Evolutionary conservation across 1,140 invertebrate species (phyloP), one percentile per base, ranked within the genome.

Genomic region (Hylaeus anthracinus): DNA sequence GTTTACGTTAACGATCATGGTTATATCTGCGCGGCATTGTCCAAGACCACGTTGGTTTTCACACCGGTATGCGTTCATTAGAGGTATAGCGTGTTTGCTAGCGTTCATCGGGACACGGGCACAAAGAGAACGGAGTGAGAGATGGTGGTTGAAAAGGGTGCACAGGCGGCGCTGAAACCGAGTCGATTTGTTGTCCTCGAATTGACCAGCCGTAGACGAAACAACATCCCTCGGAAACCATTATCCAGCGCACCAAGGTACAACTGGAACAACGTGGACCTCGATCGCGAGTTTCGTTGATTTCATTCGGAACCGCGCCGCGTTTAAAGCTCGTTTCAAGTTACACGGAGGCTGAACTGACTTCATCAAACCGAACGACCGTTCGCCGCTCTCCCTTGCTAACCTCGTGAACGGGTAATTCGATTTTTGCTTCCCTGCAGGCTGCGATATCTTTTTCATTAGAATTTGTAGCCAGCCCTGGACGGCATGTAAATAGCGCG

Each of bases 231-330:
- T 86, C 83, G 67, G 69, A 82, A 73, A 72, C 83, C 81, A 86
- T 88, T 88, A 88, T 88, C 76, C 83, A 81, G 73, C 39, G 74
- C 78, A 63, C 85, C 79, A 79, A 80, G 74, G 81, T 61, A 77
- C 76, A 85, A 76, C 83, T 71, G 80, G 76, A 83, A 86, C 85
- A 74, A 51, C 72, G 58, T 5, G 43, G 12, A 4, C 77, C 77
- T 83, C 76, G 81, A 86, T 87, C 78, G 86, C 82, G 75, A 85
- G 80, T 88, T 82, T 86, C 84, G 85, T 82, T 85, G 84, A 86
- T 87, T 85, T 88, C 84, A 82, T 87, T 85, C 82, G 76, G 79
- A 76, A 78, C 67, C 75, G 75, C 61, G 72, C 60, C 78, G 70
- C 61, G 72, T 61, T 64, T 55, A 74, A 74, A 48, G 61, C 72